Base-by-base conservation (phyloP, 2,888 invertebrate species). In the Pachydiplax longipennis region DNA sequence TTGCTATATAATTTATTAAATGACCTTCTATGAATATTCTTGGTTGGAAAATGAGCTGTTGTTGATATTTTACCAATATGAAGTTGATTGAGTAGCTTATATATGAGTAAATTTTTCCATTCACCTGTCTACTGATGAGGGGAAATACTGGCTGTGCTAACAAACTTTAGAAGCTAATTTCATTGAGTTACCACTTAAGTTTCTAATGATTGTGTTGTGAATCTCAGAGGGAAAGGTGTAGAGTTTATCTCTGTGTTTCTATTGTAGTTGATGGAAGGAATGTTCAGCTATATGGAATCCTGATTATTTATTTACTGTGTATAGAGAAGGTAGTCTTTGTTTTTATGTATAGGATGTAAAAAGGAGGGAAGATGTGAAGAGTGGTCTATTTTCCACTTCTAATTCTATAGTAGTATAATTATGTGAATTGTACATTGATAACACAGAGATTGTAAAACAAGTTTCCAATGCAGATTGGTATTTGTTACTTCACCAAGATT, bases 231-330 rank as follows among this genome's bases (percentile, higher is more conserved):
- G n/a, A 87, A 61, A 61, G 61, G 40, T 65, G 35, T 40, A 65
- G 87, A 15, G n/a, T 18, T 37, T 65, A 48, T 37, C 61, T 58
- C 35, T 87, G 12, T 37, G 22, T 18, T 87, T 48, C 8, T n/a
- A 37, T 65, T 37, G 18, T 87, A 58, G 22, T 61, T 37, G 37
- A 37, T 37, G n/a, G 37, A 61, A n/a, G 87, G 61, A 58, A 87
- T 37, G 37, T 37, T 87, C 37, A 4, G 35, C 61, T 87, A n/a
- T 87, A 53, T 61, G 18, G 25, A 87, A 61, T 5, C 35, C 35
- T 87, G n/a, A n/a, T 87, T 61, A 87, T 87, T 87, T 87, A 87
- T 87, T 87, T 61, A 35, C 31, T 87, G 87, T 87, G 87, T 61
- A 87, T 87, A 87, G 58, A 61, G 58, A 22, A 15, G 25, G n/a